phyloP scores from a whole-genome alignment of 2,113 vertebrate species.

The Oenanthe oenanthe region DNA sequence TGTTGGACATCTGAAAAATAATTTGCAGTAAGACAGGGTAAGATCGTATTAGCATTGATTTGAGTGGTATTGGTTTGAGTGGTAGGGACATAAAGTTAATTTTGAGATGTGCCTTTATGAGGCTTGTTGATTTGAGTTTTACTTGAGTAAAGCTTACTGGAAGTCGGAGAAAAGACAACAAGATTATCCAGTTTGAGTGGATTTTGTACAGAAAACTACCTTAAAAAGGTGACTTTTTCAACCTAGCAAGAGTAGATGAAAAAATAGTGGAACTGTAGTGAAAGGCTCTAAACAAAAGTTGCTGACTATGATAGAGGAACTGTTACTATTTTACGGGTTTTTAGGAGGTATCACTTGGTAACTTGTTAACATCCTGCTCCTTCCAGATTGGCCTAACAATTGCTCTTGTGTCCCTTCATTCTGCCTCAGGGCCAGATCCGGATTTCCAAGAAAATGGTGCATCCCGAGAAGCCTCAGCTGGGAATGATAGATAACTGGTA shows the following conservation, averaged over 20 bases:
- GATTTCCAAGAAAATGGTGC: slow-evolving; percentile 93
- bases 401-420: background rate
- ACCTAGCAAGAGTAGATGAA: background rate
- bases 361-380: background rate
- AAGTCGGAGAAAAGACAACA: background rate
- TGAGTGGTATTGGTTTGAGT: background rate
- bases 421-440: slow-evolving; percentile 88
- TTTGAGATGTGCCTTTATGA: background rate
- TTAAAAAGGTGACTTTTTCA: background rate
- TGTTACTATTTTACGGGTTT: background rate
- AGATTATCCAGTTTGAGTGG: background rate
- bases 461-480: slow-evolving; percentile 92
- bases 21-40: background rate
- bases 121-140: background rate
- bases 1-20: background rate
- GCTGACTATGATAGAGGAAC: background rate
- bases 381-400: background rate
- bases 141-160: background rate
- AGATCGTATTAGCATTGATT: background rate
- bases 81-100: background rate
- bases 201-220: background rate
- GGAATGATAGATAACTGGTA: slow-evolving; percentile 99
- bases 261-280: background rate
- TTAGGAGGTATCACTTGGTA: background rate
- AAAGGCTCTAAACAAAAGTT: background rate